A percentile compares a stretch with the other conserved stretches of the same genome.
These are phyloP conservation scores for Masnerella sp. DNA, from an alignment of 2,888 invertebrate genomes.

Conservation along the genomic window DNA sequence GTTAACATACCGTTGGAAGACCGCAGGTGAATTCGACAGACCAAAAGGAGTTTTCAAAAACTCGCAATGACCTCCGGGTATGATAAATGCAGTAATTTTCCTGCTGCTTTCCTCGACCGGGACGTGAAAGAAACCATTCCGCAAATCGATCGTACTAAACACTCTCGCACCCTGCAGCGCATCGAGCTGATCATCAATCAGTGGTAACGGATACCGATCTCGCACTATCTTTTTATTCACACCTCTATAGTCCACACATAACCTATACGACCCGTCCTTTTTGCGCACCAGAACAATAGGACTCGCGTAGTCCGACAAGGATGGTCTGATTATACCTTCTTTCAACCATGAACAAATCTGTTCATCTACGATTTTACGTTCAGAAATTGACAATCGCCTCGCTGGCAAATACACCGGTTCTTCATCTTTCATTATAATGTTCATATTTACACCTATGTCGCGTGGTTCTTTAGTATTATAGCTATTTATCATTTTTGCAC, in stretches of 20 bases:
- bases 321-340: not conserved
- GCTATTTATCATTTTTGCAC: not conserved
- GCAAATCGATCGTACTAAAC: not conserved
- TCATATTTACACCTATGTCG: not conserved
- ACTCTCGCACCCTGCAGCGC: not conserved
- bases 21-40: not conserved
- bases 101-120: not conserved
- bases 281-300: not conserved
- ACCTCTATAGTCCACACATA: not conserved
- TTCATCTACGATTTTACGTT: not conserved
- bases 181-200: not conserved
- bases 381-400: not conserved
- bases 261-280: not conserved
- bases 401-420: not conserved
- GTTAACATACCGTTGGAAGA: not conserved
- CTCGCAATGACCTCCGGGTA: not conserved
- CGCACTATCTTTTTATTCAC: not conserved
- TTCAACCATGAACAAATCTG: not conserved
- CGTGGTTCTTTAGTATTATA: not conserved
- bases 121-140: not conserved
- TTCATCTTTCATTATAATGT: not conserved
- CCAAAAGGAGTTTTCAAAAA: not conserved
- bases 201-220: not conserved
- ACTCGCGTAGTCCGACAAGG: not conserved
- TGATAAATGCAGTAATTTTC: not conserved